A percentile compares a stretch with the other conserved stretches of the same genome.
These are phyloP conservation scores for Bettongia penicillata DNA, from an alignment of 2,113 vertebrate genomes.

Conservation along the genomic window DNA sequence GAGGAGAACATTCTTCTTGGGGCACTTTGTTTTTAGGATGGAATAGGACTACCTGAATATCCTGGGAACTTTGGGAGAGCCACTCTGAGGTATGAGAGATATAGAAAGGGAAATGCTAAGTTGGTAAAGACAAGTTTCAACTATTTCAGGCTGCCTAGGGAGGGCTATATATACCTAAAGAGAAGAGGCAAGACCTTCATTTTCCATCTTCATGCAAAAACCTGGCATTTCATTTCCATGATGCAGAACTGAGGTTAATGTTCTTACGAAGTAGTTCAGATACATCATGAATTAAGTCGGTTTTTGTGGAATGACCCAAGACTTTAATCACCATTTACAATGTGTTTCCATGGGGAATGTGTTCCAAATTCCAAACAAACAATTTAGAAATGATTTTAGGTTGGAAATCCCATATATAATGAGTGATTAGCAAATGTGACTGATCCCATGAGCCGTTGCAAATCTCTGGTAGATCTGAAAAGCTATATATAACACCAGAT, in stretches of 20 bases:
- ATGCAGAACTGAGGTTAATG: neutral
- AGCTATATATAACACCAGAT: neutral
- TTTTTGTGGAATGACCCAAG: neutral
- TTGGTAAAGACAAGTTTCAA: conserved; percentile 5
- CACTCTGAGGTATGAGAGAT: neutral
- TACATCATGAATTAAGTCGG: neutral
- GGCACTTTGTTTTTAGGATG: neutral
- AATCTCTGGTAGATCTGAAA: conserved; percentile 12
- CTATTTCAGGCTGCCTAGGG: conserved; percentile 11
- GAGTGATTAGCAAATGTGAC: neutral
- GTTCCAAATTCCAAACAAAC: neutral
- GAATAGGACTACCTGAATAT: neutral
- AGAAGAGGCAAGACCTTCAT: neutral
- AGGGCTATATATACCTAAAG: neutral
- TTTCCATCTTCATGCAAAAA: neutral
- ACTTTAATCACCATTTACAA: conserved; percentile 8
- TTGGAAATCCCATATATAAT: neutral
- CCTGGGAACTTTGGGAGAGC: neutral
- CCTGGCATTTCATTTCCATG: conserved; percentile 1
- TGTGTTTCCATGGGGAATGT: conserved; percentile 4
- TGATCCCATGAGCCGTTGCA: neutral
- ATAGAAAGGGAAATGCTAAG: neutral
- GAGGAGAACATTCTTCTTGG: neutral
- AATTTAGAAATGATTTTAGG: neutral
- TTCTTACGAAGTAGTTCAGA: neutral